Evolutionary conservation across 2,113 vertebrate species (phyloP), one percentile per base, ranked within the genome.

Genomic region (Mus pahari): DNA sequence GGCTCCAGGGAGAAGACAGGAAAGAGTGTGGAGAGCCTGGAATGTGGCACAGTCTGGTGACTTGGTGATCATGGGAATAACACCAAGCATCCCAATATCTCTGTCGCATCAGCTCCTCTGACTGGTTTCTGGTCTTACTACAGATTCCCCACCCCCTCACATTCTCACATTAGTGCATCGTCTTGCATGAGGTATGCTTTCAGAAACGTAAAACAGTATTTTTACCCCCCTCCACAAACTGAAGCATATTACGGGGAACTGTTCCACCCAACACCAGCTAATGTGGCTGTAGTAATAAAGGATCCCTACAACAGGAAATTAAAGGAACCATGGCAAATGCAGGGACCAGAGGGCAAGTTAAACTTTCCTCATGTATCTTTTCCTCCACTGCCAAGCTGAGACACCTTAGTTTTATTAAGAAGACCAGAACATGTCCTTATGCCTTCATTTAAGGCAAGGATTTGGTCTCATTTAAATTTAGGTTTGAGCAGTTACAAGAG

Each of bases 21-120:
- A 88, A 33, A 70, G 0, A 0, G 50, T 71, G 39, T 62, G 58
- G 48, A 45, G 31, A 82, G 53, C 42, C 50, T 77, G 26, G 39
- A 62, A 45, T 7, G 7, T 7, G 64, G 20, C 64, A 20, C 14
- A 26, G 48, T 12, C 26, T 42, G 3, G 55, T 36, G 42, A 70
- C 68, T 48, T 68, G 39, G 9, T 60, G 88, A 55, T 42, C 17
- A 62, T 5, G 28, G 31, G 55, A 94, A 39, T 33, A 39, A 42
- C 2, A 33, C 0, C 4, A 16, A 22, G 7, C 42, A 64, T 6
- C 28, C 66, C n/a, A 31, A 64, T 33, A 0, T n/a, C 11, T 45
- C 48, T 48, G 14, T 17, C 8, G 68, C 22, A 19, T 33, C 28
- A 42, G 45, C 50, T 89, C 24, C 60, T 45, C 45, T 60, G 36